Conservation (phyloP, 2,797 vertebrate species). For the Calcarius lapponicus region DNA sequence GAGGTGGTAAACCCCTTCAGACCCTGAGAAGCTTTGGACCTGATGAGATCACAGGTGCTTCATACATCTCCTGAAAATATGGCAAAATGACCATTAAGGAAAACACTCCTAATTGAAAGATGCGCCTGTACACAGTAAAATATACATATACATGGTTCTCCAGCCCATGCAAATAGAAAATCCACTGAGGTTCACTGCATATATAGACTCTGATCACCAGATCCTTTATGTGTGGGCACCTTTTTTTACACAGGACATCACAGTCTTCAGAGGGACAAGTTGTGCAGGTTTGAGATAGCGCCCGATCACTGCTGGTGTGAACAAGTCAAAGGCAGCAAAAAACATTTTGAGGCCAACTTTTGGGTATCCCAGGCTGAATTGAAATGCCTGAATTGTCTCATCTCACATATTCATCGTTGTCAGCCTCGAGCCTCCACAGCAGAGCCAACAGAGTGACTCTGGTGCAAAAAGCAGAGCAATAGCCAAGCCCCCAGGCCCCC, state of each 20-base stretch:
- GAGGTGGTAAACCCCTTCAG: not conserved
- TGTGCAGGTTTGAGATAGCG: not conserved
- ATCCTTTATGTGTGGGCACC: not conserved
- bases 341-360: not conserved
- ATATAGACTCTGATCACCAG: not conserved
- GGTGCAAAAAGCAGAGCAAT: not conserved
- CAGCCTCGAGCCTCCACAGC: not conserved
- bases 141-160: not conserved
- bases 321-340: not conserved
- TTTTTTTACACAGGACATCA: not conserved
- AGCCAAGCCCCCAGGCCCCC: not conserved
- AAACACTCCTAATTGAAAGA: not conserved
- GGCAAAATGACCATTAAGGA: not conserved
- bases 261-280: not conserved
- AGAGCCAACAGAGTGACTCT: not conserved
- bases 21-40: not conserved
- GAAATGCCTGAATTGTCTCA: not conserved
- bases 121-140: not conserved
- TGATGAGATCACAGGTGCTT: not conserved
- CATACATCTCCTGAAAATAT: not conserved
- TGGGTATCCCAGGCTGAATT: not conserved
- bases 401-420: not conserved
- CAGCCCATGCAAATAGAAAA: not conserved
- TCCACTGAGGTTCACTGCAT: not conserved
- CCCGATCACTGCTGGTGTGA: not conserved